These are phyloP conservation scores for Diplodus sargus DNA, from an alignment of 2,797 vertebrate genomes.

Conservation along the genomic window DNA sequence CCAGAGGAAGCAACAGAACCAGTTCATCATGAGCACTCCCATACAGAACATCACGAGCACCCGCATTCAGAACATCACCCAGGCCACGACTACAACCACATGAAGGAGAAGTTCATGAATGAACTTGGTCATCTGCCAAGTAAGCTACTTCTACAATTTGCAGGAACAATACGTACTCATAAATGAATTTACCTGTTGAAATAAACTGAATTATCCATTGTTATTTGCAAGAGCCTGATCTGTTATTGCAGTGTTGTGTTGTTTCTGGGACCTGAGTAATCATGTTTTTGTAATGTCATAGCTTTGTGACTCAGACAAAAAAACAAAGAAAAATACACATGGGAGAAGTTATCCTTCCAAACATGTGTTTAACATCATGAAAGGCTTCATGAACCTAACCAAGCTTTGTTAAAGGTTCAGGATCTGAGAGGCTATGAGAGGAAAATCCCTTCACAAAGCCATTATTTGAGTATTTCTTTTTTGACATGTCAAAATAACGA, in stretches of 20 bases:
- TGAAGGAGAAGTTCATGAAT: conserved; percentile 91
- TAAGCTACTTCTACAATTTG: conserved; percentile 64
- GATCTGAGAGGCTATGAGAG: not conserved
- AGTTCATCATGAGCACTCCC: conserved; percentile 65
- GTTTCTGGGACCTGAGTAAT: too few relatives aligned
- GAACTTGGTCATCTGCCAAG: conserved; percentile 84
- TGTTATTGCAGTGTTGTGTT: too few relatives aligned
- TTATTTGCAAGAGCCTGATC: not conserved
- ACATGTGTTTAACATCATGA: too few relatives aligned
- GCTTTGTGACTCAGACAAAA: too few relatives aligned
- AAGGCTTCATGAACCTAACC: not conserved
- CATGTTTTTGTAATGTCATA: too few relatives aligned
- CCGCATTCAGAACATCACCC: conserved; percentile 50
- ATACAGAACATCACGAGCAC: conserved; percentile 66
- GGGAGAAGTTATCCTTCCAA: too few relatives aligned
- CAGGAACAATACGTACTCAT: not conserved
- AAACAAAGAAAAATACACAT: too few relatives aligned
- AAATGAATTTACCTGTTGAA: not conserved
- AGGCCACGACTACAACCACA: conserved; percentile 86
- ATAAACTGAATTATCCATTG: not conserved
- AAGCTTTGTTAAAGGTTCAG: not conserved
- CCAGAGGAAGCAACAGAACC: conserved; percentile 72
- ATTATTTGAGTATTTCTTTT: not conserved
- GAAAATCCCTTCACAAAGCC: not conserved
- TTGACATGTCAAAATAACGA: not conserved